phyloP scores from a whole-genome alignment of 2,113 vertebrate species.

The Sus scrofa region T2T-Sscrofa CM000819.6:22333001-22333500 shows the following conservation, averaged over 20 bases:
- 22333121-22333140: neutral
- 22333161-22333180: neutral
- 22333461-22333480: neutral
- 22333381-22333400: neutral
- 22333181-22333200: neutral
- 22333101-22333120: neutral
- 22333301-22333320: constrained; percentile 8
- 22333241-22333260: neutral
- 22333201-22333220: neutral
- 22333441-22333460: no score
- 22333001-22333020: neutral
- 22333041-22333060: neutral
- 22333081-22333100: neutral
- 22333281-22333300: neutral
- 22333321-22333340: neutral
- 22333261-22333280: neutral
- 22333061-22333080: neutral
- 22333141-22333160: neutral
- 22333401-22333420: neutral
- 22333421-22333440: neutral
- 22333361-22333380: neutral
- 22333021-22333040: neutral
- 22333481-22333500: neutral
- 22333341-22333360: neutral
- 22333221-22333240: neutral